Conservation (phyloP, 64 coral and sea anemone genomes). For the Porites australiensis region DNA sequence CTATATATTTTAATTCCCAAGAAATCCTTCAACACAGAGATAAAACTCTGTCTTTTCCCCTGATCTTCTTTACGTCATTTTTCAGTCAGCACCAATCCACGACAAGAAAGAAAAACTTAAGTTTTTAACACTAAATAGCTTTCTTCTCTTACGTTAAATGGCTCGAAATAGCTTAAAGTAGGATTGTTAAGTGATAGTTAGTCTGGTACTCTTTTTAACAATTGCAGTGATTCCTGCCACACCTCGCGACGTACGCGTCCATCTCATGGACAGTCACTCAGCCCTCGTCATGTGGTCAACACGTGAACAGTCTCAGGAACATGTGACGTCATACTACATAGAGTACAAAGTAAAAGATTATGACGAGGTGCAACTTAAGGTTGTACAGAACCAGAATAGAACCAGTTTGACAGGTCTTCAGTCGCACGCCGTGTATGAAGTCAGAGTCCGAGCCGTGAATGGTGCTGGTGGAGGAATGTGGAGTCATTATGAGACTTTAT, state of each 20-base stretch:
- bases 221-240: constrained; percentile 15
- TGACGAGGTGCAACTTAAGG: constrained; percentile 6
- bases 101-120: too few relatives aligned
- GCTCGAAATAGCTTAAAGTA: too few relatives aligned
- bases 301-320: not conserved
- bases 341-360: constrained; percentile 21
- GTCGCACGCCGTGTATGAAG: constrained; percentile 19
- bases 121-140: too few relatives aligned
- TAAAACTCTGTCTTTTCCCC: too few relatives aligned
- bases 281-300: constrained; percentile 29
- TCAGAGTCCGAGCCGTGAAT: constrained; percentile 23
- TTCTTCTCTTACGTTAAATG: too few relatives aligned
- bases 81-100: too few relatives aligned
- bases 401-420: constrained; percentile 35
- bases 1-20: too few relatives aligned
- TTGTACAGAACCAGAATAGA: constrained; percentile 25
- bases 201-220: not conserved
- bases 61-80: too few relatives aligned
- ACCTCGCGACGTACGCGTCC: not conserved
- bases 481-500: constrained; percentile 23
- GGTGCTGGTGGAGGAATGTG: constrained; percentile 30
- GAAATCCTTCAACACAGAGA: too few relatives aligned
- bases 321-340: constrained; percentile 19
- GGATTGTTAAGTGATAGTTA: too few relatives aligned
- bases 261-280: constrained; percentile 34